A percentile compares a stretch with the other conserved stretches of the same genome.
Evolutionary conservation across 30 jellyfish, hydroid and myxozoan genomes (phyloP).

Genomic region (Chironex yamaguchii): DNA sequence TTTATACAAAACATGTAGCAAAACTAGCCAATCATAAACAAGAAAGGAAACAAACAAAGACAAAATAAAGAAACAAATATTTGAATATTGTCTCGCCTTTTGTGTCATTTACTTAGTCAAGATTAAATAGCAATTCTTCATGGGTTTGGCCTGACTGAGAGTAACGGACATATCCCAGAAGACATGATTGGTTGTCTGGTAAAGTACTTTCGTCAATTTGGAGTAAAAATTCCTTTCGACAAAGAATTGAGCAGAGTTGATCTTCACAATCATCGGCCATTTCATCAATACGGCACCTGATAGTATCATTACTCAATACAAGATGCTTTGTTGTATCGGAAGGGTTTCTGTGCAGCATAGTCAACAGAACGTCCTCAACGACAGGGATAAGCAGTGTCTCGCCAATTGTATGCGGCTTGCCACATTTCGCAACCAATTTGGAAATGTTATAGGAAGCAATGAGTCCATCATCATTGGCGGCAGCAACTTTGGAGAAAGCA

Average conservation of each 20-base stretch:
- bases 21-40: too few relatives aligned
- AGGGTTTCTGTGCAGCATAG: neutral
- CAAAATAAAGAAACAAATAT: too few relatives aligned
- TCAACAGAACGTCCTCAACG: neutral
- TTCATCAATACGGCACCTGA: neutral
- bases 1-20: too few relatives aligned
- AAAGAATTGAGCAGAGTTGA: neutral
- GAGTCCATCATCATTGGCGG: neutral
- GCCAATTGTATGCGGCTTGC: slow-evolving; percentile 4
- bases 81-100: neutral
- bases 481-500: too few relatives aligned
- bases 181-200: neutral
- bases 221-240: neutral
- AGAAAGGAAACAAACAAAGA: too few relatives aligned
- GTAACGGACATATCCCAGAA: neutral
- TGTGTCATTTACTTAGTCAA: neutral
- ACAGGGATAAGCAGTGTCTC: neutral
- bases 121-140: neutral
- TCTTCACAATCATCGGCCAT: neutral
- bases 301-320: neutral
- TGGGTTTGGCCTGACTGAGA: neutral
- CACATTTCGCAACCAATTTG: neutral
- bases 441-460: neutral
- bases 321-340: too few relatives aligned
- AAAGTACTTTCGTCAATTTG: neutral